phyloP scores from a whole-genome alignment of 2,888 invertebrate species.

The Ganaspis brasiliensis region DNA sequence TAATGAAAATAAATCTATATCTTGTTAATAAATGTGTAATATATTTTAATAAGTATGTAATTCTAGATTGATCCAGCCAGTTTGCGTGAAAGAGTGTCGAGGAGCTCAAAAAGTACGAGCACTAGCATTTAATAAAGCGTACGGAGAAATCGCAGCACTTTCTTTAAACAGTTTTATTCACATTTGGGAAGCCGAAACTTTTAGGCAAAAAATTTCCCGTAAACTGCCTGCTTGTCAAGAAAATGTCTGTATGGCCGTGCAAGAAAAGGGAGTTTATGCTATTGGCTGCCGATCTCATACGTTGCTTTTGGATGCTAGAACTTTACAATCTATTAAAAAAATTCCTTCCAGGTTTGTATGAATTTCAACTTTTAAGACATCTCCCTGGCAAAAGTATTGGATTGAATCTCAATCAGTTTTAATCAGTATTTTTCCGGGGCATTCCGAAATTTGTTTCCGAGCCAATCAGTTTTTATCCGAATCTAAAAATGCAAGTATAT shows the following conservation, averaged over 20 bases:
- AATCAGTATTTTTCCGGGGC: no score
- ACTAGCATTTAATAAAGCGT: constrained; percentile 91
- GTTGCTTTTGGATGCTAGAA: constrained; percentile 92
- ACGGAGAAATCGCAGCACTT: constrained; percentile 93
- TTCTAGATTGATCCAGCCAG: constrained; percentile 81
- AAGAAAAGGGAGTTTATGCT: constrained; percentile 94
- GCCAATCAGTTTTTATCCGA: no score
- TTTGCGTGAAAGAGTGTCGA: constrained; percentile 89
- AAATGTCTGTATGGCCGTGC: constrained; percentile 95
- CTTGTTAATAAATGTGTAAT: constrained; percentile 4
- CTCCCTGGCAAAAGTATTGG: no score
- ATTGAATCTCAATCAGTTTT: no score
- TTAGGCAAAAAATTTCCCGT: constrained; percentile 92
- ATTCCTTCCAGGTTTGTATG: constrained; percentile 76
- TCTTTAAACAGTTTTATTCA: constrained; percentile 97
- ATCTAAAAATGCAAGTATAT: no score
- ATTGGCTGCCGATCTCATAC: constrained; percentile 97
- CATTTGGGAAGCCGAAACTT: constrained; percentile 94
- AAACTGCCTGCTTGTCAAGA: constrained; percentile 95
- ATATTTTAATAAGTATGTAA: constrained; percentile 27
- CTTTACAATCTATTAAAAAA: constrained; percentile 85
- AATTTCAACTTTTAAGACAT: constrained; percentile 3
- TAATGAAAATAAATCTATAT: no score
- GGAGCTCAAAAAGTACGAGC: constrained; percentile 92
- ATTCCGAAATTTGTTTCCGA: no score